A percentile compares a stretch with the other conserved stretches of the same genome.
Evolutionary conservation across 2,888 invertebrate species (phyloP).

Genomic region (Hetaerina titia): DNA sequence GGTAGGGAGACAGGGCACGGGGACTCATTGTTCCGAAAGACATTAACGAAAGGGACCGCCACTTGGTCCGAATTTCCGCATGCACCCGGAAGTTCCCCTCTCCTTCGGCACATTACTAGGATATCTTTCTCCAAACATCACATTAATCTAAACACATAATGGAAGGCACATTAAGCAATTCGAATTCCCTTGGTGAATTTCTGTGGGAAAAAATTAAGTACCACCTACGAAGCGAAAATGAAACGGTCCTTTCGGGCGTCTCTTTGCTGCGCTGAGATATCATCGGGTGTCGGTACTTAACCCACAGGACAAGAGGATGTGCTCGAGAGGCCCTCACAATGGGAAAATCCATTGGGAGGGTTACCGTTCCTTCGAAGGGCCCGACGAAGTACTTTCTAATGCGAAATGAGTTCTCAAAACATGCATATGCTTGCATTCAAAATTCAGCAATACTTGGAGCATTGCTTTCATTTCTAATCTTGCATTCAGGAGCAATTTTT

Average conservation of each 20-base stretch:
- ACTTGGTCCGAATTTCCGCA: not conserved
- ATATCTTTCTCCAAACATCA: constrained; percentile 33
- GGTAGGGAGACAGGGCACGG: not conserved
- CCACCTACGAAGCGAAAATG: not conserved
- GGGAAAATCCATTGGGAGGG: not conserved
- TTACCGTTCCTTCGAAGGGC: not conserved
- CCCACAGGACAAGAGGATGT: not conserved
- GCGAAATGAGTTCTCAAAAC: not conserved
- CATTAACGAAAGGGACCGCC: constrained; percentile 3
- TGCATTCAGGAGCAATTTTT: no score
- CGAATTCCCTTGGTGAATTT: not conserved
- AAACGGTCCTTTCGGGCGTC: not conserved
- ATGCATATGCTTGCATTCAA: not conserved
- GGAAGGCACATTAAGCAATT: constrained; percentile 15
- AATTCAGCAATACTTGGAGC: no score
- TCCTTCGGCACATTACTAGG: not conserved
- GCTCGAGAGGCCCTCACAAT: not conserved
- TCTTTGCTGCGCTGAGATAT: not conserved
- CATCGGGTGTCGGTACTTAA: not conserved
- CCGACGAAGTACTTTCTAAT: not conserved
- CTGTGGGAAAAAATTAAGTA: not conserved
- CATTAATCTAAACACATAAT: constrained; percentile 36
- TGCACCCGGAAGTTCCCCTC: not conserved
- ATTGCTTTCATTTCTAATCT: no score
- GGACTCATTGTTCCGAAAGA: constrained; percentile 39